Evolutionary conservation across 2,797 vertebrate genomes (phyloP).

Genomic region (Pseudomugil gertrudae): DNA sequence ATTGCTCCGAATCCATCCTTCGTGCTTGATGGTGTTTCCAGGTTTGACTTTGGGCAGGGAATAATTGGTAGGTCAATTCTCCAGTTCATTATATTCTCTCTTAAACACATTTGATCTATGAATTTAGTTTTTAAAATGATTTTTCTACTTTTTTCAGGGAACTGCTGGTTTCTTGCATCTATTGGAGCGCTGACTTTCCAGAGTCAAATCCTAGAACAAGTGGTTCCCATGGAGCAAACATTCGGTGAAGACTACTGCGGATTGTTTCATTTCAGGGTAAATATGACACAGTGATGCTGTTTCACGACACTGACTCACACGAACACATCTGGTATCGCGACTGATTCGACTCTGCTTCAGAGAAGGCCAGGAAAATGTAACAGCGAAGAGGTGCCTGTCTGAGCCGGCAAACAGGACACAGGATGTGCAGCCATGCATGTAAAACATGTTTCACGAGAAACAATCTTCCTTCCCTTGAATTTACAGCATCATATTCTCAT

Average conservation of each 20-base stretch:
- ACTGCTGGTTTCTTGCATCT: constrained; percentile 85
- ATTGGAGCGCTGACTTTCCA: constrained; percentile 79
- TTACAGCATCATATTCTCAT: too few relatives aligned
- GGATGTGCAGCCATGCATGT: too few relatives aligned
- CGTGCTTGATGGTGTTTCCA: constrained; percentile 71
- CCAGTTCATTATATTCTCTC: not conserved
- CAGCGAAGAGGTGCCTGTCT: not conserved
- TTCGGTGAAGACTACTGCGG: constrained; percentile 74
- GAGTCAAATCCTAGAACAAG: constrained; percentile 36
- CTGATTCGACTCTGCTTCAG: too few relatives aligned
- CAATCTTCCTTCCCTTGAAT: too few relatives aligned
- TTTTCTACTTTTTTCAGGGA: constrained; percentile 54
- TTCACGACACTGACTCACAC: not conserved
- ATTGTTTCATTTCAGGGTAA: constrained; percentile 83
- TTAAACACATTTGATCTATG: rapidly evolving
- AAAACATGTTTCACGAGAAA: too few relatives aligned
- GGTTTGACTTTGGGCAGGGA: constrained; percentile 82
- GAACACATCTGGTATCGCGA: not conserved
- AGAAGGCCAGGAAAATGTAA: too few relatives aligned
- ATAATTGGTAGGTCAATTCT: constrained; percentile 59
- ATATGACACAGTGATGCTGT: not conserved
- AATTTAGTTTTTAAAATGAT: too few relatives aligned
- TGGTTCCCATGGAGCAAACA: constrained; percentile 72
- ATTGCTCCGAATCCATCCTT: constrained; percentile 61
- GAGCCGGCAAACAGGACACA: too few relatives aligned